Evolutionary conservation across 1,140 invertebrate genomes (phyloP).

Genomic region (Calephelis nemesis): DNA sequence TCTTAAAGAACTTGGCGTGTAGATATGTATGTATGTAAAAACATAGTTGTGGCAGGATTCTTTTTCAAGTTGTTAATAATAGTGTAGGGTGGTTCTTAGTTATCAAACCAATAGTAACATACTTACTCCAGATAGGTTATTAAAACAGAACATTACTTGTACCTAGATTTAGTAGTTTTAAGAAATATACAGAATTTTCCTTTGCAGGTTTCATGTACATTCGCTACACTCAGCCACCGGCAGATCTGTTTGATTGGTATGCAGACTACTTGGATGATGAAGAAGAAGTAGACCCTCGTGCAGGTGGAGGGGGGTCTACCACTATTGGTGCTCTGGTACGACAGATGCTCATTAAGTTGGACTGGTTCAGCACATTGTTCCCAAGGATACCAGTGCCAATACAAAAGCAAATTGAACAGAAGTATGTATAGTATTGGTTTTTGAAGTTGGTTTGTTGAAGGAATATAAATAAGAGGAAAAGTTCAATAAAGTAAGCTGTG

Average conservation of each 20-base stretch:
- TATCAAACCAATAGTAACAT: too few species aligned
- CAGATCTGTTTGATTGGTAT: conserved; percentile 98
- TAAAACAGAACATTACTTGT: too few species aligned
- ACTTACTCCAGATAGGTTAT: too few species aligned
- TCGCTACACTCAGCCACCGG: conserved; percentile 97
- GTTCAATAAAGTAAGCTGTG: too few species aligned
- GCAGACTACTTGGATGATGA: conserved; percentile 97
- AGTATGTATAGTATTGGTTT: conserved; percentile 43
- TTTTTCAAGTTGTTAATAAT: too few species aligned
- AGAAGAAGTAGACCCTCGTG: conserved; percentile 98
- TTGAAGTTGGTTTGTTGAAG: neutral
- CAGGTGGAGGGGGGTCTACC: conserved; percentile 96
- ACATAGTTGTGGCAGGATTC: too few species aligned
- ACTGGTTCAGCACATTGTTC: conserved; percentile 99
- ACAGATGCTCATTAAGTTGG: conserved; percentile 96
- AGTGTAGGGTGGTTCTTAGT: too few species aligned
- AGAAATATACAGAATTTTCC: conserved; percentile 51
- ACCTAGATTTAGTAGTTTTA: too few species aligned
- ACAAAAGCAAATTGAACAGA: conserved; percentile 93
- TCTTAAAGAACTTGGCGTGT: too few species aligned
- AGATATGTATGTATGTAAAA: too few species aligned
- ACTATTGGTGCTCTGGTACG: conserved; percentile 96
- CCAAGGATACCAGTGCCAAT: conserved; percentile 99
- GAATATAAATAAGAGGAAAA: too few species aligned
- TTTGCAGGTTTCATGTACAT: conserved; percentile 83